phyloP scores from a whole-genome alignment of 2,888 invertebrate species.

The Mimumesa dahlbomi region DNA sequence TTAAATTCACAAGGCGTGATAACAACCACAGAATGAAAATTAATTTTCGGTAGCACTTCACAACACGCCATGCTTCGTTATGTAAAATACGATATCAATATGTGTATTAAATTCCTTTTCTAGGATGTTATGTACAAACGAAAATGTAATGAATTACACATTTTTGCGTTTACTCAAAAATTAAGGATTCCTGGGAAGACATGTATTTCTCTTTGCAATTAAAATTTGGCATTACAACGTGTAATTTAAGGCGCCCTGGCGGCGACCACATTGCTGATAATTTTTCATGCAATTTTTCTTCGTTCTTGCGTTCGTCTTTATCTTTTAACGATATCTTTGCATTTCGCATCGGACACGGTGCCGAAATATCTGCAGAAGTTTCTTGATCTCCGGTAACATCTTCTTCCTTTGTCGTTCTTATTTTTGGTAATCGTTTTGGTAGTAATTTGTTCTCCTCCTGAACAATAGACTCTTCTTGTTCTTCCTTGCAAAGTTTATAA shows the following conservation, averaged over 20 bases:
- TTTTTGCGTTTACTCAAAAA: conserved; percentile 48
- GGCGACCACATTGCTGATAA: conserved; percentile 59
- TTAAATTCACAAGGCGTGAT: neutral
- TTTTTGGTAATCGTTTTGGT: conserved; percentile 24
- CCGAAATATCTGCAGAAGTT: neutral
- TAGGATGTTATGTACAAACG: conserved; percentile 11
- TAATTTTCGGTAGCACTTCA: neutral
- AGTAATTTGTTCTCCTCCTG: conserved; percentile 19
- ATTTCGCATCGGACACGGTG: neutral
- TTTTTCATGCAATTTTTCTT: neutral
- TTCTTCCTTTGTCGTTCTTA: conserved; percentile 17
- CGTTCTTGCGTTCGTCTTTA: conserved; percentile 10
- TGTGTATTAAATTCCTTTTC: conserved; percentile 4
- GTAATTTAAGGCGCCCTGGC: conserved; percentile 80
- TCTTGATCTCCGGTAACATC: neutral
- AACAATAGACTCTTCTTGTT: conserved; percentile 26
- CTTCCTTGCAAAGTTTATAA: conserved; percentile 57
- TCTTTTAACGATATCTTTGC: conserved; percentile 15
- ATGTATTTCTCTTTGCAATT: conserved; percentile 59
- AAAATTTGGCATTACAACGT: conserved; percentile 74
- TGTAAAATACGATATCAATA: conserved; percentile 4
- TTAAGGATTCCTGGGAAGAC: conserved; percentile 71
- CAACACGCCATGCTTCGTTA: conserved; percentile 3
- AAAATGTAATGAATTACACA: neutral
- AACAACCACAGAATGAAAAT: conserved; percentile 6